Base-by-base conservation (phyloP, 2,113 vertebrate genomes). In the Chaetorhynchus papuensis region DNA sequence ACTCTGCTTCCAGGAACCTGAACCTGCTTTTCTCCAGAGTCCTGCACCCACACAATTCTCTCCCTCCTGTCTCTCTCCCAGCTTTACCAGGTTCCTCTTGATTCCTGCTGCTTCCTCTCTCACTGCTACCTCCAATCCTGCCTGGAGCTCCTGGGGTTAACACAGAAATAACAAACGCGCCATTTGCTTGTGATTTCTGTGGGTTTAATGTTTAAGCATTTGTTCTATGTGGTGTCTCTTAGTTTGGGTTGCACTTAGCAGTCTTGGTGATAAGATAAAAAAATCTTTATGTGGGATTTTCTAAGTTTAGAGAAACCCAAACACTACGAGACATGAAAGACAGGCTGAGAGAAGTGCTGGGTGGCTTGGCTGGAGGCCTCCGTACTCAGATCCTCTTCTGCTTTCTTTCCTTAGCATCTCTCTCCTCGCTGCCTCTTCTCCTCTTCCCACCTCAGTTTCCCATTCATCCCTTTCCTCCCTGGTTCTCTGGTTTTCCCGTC, bases 151-250 rank as follows among this genome's bases (percentile, higher is more conserved):
- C 79, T n/a, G n/a, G 75, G 71, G 75, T 53, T 90, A 88, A 49
- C 57, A 22, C 0, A 54, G 89, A 47, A 89, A 84, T 81, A 75
- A 56, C 28, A 3, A 89, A 66, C 3, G 5, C 47, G 83, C 27
- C 71, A 54, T 77, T 89, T 86, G 66, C 90, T 83, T 89, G 85
- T 63, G 88, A 89, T 81, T 90, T 87, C 79, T 92, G 79, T 95
- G 76, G 89, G 71, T 81, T 93, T 92, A 56, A 72, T 90, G 82
- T 90, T 94, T 80, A 79, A 91, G 66, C 44, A 69, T 92, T 83
- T 90, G 39, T 72, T 92, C 83, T 65, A 3, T 59, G 42, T 52
- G 26, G 54, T 69, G 63, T 90, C 83, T 93, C 87, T 77, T 90
- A 44, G 59, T 66, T 92, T 72, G 71, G 33, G 66, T 76, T 90